These are phyloP conservation scores for Nineta flava DNA, from an alignment of 2,888 invertebrate species.

Conservation along the genomic window DNA sequence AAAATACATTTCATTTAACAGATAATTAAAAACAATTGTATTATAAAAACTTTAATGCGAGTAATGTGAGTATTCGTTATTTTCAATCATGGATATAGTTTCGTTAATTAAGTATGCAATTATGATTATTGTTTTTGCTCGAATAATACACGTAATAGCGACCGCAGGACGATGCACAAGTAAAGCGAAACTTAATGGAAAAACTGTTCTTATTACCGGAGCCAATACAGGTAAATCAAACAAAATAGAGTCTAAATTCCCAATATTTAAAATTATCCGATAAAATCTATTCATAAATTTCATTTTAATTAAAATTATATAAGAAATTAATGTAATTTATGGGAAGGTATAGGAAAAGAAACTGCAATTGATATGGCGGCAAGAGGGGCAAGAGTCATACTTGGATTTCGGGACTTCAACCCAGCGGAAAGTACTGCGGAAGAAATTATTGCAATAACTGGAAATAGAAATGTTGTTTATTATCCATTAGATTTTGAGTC, in stretches of 20 bases:
- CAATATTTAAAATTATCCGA: too few species aligned
- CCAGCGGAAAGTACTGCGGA: constrained; percentile 21
- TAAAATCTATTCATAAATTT: too few species aligned
- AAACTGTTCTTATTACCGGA: constrained; percentile 78
- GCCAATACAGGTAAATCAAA: constrained; percentile 37
- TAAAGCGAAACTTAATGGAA: constrained; percentile 59
- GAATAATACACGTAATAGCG: neutral
- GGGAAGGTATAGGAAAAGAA: constrained; percentile 30
- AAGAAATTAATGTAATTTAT: too few species aligned
- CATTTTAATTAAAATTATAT: neutral
- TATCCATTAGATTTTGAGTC: constrained; percentile 38
- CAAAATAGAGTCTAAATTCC: too few species aligned
- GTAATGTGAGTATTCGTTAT: too few species aligned
- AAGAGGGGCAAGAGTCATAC: constrained; percentile 34
- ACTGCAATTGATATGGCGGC: constrained; percentile 29
- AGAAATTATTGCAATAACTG: constrained; percentile 23
- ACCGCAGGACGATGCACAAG: constrained; percentile 28
- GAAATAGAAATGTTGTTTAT: constrained; percentile 24
- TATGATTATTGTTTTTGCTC: neutral
- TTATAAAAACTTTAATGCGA: too few species aligned
- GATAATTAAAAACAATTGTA: too few species aligned
- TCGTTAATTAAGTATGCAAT: too few species aligned
- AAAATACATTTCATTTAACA: too few species aligned
- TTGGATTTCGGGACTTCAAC: constrained; percentile 32
- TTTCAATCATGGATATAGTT: too few species aligned